These are phyloP conservation scores for Ylistrum balloti DNA, from an alignment of 1,140 invertebrate genomes.

Conservation along the genomic window DNA sequence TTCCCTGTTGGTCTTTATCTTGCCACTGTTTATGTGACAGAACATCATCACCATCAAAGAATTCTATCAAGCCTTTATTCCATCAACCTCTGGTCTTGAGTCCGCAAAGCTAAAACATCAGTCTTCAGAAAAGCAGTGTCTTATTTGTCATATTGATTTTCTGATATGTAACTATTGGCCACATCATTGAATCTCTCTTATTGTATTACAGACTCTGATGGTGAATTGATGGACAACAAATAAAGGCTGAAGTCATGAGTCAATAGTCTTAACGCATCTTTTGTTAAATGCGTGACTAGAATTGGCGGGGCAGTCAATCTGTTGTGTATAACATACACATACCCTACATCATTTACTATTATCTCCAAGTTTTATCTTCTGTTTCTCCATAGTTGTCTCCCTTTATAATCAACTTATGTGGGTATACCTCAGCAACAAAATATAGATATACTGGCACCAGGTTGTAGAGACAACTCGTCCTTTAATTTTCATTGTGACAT, in stretches of 20 bases:
- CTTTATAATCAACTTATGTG: too few species aligned
- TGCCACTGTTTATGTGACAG: not conserved
- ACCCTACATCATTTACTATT: too few species aligned
- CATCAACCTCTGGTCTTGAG: not conserved
- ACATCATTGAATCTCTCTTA: not conserved
- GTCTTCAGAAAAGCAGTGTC: not conserved
- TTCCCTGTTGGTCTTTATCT: not conserved
- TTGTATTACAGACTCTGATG: constrained; percentile 11
- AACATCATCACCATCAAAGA: not conserved
- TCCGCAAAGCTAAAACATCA: not conserved
- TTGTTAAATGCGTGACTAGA: not conserved
- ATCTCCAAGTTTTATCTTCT: too few species aligned
- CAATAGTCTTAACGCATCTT: not conserved
- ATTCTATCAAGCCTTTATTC: not conserved
- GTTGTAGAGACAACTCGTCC: too few species aligned
- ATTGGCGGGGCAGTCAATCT: not conserved
- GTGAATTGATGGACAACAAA: not conserved
- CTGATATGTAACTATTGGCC: not conserved
- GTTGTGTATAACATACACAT: too few species aligned
- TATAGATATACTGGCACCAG: too few species aligned
- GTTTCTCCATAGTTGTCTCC: too few species aligned
- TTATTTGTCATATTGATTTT: constrained; percentile 21
- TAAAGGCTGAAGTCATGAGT: not conserved
- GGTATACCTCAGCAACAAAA: too few species aligned
- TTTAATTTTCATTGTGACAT: too few species aligned